Base-by-base conservation (phyloP, 2,888 invertebrate genomes). In the Tricholauxania praeusta region DNA sequence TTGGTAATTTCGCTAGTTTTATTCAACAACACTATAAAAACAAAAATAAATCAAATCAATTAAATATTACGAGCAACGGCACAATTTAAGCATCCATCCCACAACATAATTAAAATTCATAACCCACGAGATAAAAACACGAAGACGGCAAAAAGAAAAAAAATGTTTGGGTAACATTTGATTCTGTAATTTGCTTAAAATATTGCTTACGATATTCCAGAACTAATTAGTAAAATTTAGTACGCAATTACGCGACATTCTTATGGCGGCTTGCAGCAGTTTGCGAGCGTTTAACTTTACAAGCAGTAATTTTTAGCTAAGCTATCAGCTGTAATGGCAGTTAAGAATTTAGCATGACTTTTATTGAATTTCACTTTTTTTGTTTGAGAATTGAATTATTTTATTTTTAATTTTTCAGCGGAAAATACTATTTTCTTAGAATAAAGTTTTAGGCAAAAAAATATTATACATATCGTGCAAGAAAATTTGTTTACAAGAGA, bases 71-170 rank as follows among this genome's bases (percentile, higher is more conserved):
- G 51, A 64, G 63, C 39, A 8, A 7, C 10, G 8, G 8, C 39
- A 17, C 60, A 22, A 19, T 55, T 19, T 5, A 49, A 19, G 47
- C 47, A 12, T 39, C 15, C 47, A 12, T 39, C 15, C 47, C 12
- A 39, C 47, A 67, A 17, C 64, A 49, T 75, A 67, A 82, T 80
- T 82, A 79, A 81, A 81, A 82, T 82, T 80, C 82, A 82, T 82
- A 82, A 79, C 63, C 51, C 48, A 48, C 17, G 1, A 68, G 67
- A 72, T 53, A 67, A 48, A 72, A 55, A 10, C 39, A 10, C 39
- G 2, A 39, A 39, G 15, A 49, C 65, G 55, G 63, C 22, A 15
- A n/a, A 53, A 7, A 22, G 12, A 55, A 19, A 15, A 55, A 5
- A 55, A 1, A 19, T 8, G 14, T 57, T 57, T 19, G 2, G 39